Evolutionary conservation across 2,888 invertebrate species (phyloP).

Genomic region (Caenorhabditis virilis): DNA sequence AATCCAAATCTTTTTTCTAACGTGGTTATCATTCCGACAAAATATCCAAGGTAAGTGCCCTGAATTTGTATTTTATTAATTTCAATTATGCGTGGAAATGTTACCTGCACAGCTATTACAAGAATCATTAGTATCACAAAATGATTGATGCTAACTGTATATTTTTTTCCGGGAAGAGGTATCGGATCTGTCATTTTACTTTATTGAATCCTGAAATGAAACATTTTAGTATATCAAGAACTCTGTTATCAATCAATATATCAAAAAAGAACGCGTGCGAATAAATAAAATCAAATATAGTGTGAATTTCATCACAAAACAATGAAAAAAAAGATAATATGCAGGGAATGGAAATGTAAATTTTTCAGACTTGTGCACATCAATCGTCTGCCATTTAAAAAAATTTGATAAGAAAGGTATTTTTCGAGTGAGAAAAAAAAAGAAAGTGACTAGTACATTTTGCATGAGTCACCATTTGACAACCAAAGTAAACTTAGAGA

Average conservation of each 20-base stretch:
- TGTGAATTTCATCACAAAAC: background rate
- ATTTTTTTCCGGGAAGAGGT: constrained; percentile 38
- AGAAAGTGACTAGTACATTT: no score
- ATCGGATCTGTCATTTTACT: constrained; percentile 13
- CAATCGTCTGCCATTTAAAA: no score
- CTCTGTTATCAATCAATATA: background rate
- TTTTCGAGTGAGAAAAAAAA: no score
- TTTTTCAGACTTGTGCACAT: background rate
- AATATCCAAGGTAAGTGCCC: constrained; percentile 56
- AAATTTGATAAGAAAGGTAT: no score
- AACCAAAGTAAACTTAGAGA: no score
- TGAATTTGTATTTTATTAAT: no score
- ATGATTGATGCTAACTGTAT: constrained; percentile 36
- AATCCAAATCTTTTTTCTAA: constrained; percentile 51
- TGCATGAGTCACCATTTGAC: no score
- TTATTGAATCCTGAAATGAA: background rate
- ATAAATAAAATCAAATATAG: background rate
- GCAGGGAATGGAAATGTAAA: no score
- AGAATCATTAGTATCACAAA: constrained; percentile 53
- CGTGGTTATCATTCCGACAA: constrained; percentile 55
- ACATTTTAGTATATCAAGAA: background rate
- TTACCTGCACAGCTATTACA: constrained; percentile 50
- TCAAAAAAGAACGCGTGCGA: background rate
- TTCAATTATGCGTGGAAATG: no score
- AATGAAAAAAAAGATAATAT: no score